These are phyloP conservation scores for Cepaea hortensis DNA, from an alignment of 2,888 invertebrate species.

Conservation along the genomic window DNA sequence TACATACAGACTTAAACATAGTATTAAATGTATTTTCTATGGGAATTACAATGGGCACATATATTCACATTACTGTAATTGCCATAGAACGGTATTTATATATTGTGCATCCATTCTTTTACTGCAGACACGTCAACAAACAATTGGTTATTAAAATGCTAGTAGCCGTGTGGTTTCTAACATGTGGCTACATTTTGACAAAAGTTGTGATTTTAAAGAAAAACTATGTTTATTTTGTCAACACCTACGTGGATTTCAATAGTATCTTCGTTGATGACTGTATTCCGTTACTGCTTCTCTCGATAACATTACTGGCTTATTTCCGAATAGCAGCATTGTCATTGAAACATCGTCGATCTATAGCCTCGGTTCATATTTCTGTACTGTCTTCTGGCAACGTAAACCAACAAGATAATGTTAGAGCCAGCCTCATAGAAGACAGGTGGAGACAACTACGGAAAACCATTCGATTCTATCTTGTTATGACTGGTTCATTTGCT, in stretches of 20 bases:
- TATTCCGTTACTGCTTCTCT: neutral
- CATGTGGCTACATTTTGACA: neutral
- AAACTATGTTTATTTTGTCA: neutral
- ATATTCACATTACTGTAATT: neutral
- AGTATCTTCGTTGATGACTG: no score
- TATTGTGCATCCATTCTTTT: neutral
- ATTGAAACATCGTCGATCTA: neutral
- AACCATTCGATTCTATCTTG: neutral
- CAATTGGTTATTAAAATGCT: neutral
- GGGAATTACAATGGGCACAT: neutral
- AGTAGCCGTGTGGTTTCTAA: neutral
- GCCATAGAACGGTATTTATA: neutral
- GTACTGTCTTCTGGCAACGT: neutral
- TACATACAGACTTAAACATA: neutral
- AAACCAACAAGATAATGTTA: neutral
- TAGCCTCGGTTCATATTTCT: neutral
- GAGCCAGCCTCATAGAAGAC: neutral
- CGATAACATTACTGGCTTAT: neutral
- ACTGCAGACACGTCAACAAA: neutral
- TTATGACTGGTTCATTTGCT: neutral
- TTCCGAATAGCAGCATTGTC: neutral
- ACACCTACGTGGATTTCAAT: neutral
- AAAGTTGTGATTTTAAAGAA: neutral
- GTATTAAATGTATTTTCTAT: neutral
- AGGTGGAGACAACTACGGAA: neutral